Evolutionary conservation across 1,140 invertebrate species (phyloP).

Genomic region (Drosophila prosaltans): DNA sequence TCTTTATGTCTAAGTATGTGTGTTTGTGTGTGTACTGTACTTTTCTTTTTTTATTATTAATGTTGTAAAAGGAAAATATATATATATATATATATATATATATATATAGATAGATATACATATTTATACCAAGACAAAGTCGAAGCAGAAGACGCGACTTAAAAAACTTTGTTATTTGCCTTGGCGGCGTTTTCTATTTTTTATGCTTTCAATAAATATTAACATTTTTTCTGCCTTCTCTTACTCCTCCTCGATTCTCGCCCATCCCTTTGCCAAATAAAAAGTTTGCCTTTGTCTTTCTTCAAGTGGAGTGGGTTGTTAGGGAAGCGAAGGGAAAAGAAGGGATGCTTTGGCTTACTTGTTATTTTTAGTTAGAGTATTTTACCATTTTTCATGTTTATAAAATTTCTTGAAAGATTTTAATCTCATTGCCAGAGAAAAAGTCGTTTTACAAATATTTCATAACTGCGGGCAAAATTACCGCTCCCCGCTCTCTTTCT

Average conservation of each 20-base stretch:
- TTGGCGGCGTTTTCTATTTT: slow-evolving; percentile 45
- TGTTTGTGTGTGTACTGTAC: slow-evolving; percentile 30
- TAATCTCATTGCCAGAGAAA: slow-evolving; percentile 48
- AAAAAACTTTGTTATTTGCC: slow-evolving; percentile 41
- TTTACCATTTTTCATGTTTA: slow-evolving; percentile 61
- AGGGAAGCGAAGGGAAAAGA: not conserved
- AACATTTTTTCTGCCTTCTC: slow-evolving; percentile 43
- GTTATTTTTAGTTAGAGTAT: slow-evolving; percentile 52
- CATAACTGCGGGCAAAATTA: slow-evolving; percentile 45
- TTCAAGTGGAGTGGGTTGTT: slow-evolving; percentile 6
- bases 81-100: slow-evolving; percentile 24
- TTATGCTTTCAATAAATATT: slow-evolving; percentile 66
- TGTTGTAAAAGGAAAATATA: slow-evolving; percentile 45
- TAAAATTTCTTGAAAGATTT: slow-evolving; percentile 65
- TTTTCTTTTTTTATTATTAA: slow-evolving; percentile 38
- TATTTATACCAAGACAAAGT: slow-evolving; percentile 13
- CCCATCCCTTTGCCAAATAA: not conserved
- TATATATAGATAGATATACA: slow-evolving; percentile 17
- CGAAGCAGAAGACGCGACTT: slow-evolving; percentile 23
- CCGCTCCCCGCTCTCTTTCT: not conserved
- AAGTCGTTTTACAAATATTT: slow-evolving; percentile 32
- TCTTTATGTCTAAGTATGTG: slow-evolving; percentile 15
- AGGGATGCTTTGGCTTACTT: slow-evolving; percentile 7
- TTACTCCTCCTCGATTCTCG: not conserved
- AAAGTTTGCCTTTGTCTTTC: slow-evolving; percentile 36